Percentiles rank a stretch among this genome's conserved stretches.
phyloP scores from a whole-genome alignment of 1,140 invertebrate genomes.

The Cydia fagiglandana region DNA sequence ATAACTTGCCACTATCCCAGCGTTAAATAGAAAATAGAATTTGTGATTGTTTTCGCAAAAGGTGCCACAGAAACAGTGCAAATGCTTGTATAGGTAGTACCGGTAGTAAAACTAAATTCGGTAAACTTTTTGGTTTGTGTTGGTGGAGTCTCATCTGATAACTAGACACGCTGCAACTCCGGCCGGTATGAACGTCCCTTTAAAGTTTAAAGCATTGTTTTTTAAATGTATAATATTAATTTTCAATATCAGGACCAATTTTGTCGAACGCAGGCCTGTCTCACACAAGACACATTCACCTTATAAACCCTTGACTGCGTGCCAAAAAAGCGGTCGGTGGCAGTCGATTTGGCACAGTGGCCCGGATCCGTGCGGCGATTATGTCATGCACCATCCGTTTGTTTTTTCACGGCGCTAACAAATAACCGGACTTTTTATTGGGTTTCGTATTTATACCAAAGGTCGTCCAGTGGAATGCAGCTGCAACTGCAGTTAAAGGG shows the following conservation, averaged over 20 bases:
- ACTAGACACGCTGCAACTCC: not conserved
- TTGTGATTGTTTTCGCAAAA: no score
- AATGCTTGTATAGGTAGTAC: no score
- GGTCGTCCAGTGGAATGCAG: not conserved
- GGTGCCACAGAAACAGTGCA: no score
- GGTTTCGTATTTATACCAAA: slow-evolving; percentile 35
- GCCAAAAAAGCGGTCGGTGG: slow-evolving; percentile 67
- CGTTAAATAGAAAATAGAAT: no score
- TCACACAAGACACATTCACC: slow-evolving; percentile 53
- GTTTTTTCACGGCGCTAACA: slow-evolving; percentile 52
- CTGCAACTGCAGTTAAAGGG: not conserved
- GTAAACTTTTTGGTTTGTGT: no score
- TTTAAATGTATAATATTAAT: not conserved
- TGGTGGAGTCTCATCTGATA: no score
- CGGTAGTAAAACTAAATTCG: no score
- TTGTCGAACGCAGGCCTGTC: slow-evolving; percentile 7
- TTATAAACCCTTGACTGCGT: slow-evolving; percentile 68
- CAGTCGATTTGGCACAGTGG: slow-evolving; percentile 65
- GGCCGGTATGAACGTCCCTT: not conserved
- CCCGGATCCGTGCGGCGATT: slow-evolving; percentile 72
- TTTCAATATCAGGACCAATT: not conserved
- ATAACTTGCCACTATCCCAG: not conserved
- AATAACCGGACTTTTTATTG: slow-evolving; percentile 55
- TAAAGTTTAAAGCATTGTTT: not conserved
- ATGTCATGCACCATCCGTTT: slow-evolving; percentile 72